phyloP scores from a whole-genome alignment of 1,140 invertebrate genomes.

The Bombus sibiricus region DNA sequence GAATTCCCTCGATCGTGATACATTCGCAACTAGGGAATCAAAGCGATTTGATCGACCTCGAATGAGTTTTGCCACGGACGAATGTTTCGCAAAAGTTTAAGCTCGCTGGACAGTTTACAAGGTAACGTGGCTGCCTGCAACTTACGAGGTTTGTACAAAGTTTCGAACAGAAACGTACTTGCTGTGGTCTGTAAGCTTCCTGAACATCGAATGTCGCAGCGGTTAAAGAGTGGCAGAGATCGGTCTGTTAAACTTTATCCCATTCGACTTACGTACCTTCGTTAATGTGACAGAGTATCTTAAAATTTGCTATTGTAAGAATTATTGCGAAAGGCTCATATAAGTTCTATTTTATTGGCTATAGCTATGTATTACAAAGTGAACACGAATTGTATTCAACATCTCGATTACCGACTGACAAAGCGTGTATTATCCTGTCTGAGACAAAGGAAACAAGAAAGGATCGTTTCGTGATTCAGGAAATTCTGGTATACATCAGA shows the following conservation, averaged over 20 bases:
- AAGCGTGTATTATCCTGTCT: too few species aligned
- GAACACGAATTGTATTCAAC: too few species aligned
- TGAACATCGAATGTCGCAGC: background rate
- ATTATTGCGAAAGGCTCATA: too few species aligned
- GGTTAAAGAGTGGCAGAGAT: background rate
- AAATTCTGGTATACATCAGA: too few species aligned
- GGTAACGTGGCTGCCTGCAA: background rate
- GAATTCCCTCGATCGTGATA: background rate
- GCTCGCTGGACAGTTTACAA: conserved; percentile 11
- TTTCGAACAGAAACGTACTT: conserved; percentile 22
- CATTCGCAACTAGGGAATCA: background rate
- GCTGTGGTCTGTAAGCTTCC: background rate
- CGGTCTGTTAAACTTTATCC: background rate
- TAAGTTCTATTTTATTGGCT: too few species aligned
- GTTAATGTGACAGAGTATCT: too few species aligned
- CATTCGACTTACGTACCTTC: too few species aligned
- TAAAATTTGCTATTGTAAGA: too few species aligned
- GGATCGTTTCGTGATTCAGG: too few species aligned
- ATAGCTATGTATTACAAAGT: too few species aligned
- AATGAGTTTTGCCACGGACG: conserved; percentile 7
- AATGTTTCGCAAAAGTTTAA: conserved; percentile 21
- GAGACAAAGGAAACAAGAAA: too few species aligned
- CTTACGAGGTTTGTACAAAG: background rate
- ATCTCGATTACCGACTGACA: too few species aligned
- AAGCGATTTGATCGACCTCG: background rate